Base-by-base conservation (phyloP, 2,888 invertebrate species). In the Hemithea aestivaria region DNA sequence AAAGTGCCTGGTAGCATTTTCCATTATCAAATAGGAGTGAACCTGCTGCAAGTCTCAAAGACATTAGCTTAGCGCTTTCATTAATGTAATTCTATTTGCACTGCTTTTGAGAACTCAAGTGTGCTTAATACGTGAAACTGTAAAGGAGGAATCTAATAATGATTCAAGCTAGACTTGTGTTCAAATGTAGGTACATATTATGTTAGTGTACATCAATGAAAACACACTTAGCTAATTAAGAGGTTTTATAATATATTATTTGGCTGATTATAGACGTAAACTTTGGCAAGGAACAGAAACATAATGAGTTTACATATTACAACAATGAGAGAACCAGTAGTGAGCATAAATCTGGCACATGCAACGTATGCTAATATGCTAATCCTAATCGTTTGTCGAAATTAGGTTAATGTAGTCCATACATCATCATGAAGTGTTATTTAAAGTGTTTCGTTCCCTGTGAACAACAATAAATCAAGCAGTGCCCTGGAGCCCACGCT, bases 381-480 rank as follows among this genome's bases (percentile, higher is more conserved):
- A 48, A 34, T 42, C 40, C 41, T 54, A 49, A 54, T 52, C 50
- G 51, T 46, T 40, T 41, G 40, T 42, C 32, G 40, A 43, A 53
- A 53, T 53, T 47, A 48, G 50, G 66, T 60, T 66, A 72, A 73
- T 62, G 59, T 55, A 56, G 42, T 61, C 53, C 36, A 64, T 72
- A 62, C 65, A 71, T 73, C 68, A 70, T 62, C 46, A 54, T 59
- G 58, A 46, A 70, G 67, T 68, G 66, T 69, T 73, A 73, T 76
- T 72, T 73, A 67, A 75, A 77, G 70, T 76, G 74, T 76, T 74
- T 70, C 73, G 58, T 68, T 73, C 63, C 60, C 65, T 54, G 58
- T 72, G 72, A 73, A 72, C 67, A 72, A 71, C 69, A 73, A 79
- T 83, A 82, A 83, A 83, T 83, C 79, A 78, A 68, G 68, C 58